Evolutionary conservation across 2,888 invertebrate species (phyloP).

Genomic region (Standfussiana lucernea): DNA sequence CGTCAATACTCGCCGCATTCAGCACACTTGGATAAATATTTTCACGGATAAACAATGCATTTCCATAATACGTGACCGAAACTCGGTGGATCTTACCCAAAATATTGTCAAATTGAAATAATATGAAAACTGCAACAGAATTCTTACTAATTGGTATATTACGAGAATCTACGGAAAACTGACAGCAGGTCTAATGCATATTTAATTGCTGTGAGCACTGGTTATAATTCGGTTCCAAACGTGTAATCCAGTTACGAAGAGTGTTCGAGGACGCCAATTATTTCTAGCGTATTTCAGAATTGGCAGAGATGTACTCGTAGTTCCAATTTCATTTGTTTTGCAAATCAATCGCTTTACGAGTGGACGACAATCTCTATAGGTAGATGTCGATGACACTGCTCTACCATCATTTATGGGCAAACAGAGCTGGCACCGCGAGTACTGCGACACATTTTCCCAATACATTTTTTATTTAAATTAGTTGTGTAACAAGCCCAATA

Average conservation of each 20-base stretch:
- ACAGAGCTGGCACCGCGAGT: background rate
- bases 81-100: background rate
- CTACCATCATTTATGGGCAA: background rate
- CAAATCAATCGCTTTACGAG: slow-evolving; percentile 31
- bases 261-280: slow-evolving; percentile 43
- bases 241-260: slow-evolving; percentile 14
- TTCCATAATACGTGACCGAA: slow-evolving; percentile 32
- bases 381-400: background rate
- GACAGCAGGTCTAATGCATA: slow-evolving; percentile 40
- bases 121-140: slow-evolving; percentile 4
- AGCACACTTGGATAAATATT: slow-evolving; percentile 39
- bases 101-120: slow-evolving; percentile 4
- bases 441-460: background rate
- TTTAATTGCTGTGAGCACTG: slow-evolving; percentile 41
- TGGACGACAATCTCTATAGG: background rate
- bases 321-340: slow-evolving; percentile 36
- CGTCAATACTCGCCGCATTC: slow-evolving; percentile 23
- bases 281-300: slow-evolving; percentile 38
- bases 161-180: slow-evolving; percentile 26
- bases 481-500: background rate
- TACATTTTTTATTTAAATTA: background rate
- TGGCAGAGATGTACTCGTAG: slow-evolving; percentile 18
- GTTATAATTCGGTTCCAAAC: slow-evolving; percentile 30
- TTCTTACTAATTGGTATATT: slow-evolving; percentile 8
- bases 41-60: slow-evolving; percentile 21